phyloP scores from a whole-genome alignment of 1,140 invertebrate species.

The Psix sp. region DNA sequence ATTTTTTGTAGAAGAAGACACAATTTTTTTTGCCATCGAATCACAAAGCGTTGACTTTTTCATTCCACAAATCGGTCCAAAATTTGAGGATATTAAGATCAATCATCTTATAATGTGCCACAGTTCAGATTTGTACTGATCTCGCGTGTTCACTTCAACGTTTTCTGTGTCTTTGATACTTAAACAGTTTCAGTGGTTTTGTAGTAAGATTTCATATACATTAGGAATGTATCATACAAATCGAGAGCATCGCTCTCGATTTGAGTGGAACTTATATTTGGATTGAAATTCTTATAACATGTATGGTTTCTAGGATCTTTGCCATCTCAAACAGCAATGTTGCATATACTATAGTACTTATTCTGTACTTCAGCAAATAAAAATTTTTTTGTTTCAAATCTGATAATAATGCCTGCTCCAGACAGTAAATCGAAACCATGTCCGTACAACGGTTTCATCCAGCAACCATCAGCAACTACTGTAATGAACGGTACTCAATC shows the following conservation, averaged over 20 bases:
- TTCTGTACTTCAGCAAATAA: conserved; percentile 2
- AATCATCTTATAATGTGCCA: conserved; percentile 61
- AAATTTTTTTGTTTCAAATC: conserved; percentile 8
- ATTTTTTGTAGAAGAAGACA: conserved; percentile 51
- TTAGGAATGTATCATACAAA: not conserved
- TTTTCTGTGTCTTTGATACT: too few species aligned
- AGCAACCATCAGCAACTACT: conserved; percentile 10
- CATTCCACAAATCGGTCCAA: conserved; percentile 62
- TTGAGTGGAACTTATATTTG: too few species aligned
- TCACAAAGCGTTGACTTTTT: conserved; percentile 31
- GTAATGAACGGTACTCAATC: too few species aligned
- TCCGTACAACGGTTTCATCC: conserved; percentile 14
- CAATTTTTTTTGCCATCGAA: too few species aligned
- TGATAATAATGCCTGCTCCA: conserved; percentile 13
- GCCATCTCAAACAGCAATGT: not conserved
- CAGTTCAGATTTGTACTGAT: conserved; percentile 55
- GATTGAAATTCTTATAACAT: too few species aligned
- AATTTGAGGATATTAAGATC: conserved; percentile 68
- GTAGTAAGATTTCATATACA: too few species aligned
- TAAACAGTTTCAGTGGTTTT: too few species aligned
- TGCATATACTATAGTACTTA: conserved; percentile 8
- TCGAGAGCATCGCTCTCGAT: too few species aligned
- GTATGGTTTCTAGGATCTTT: conserved; percentile 1
- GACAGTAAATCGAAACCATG: conserved; percentile 10
- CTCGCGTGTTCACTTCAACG: conserved; percentile 61